Evolutionary conservation across 1,140 invertebrate species (phyloP).

Genomic region (Trachymyrmex septentrionalis): DNA sequence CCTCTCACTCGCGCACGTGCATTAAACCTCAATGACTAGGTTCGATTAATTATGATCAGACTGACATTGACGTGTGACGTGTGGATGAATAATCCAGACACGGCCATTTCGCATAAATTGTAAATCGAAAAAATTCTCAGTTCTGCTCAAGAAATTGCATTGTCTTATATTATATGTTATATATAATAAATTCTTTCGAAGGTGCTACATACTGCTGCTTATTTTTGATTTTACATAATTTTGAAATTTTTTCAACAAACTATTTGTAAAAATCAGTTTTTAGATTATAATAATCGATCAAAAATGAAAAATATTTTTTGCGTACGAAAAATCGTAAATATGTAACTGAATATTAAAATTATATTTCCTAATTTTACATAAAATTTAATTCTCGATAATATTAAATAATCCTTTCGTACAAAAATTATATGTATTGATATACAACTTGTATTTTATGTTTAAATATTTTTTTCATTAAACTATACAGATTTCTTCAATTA

Average conservation of each 20-base stretch:
- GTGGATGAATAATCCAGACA: constrained; percentile 18
- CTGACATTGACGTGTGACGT: constrained; percentile 47
- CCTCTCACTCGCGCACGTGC: constrained; percentile 41
- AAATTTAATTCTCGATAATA: background rate
- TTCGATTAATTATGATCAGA: constrained; percentile 49
- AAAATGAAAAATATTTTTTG: background rate
- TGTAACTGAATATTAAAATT: background rate
- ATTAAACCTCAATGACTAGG: constrained; percentile 51
- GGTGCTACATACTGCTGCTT: background rate
- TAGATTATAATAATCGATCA: background rate
- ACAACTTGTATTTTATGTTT: background rate
- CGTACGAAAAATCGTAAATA: background rate
- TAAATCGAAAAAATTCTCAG: background rate
- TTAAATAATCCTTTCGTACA: background rate
- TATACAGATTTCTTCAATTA: background rate
- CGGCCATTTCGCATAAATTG: background rate
- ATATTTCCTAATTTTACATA: background rate
- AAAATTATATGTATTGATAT: background rate
- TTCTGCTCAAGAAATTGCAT: background rate
- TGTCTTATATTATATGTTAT: background rate
- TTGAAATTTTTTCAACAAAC: background rate
- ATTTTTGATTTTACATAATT: background rate
- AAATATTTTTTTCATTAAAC: background rate
- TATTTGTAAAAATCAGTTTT: background rate
- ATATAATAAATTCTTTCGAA: background rate